Evolutionary conservation across 2,797 vertebrate species (phyloP).

Genomic region (Poecile montanus): DNA sequence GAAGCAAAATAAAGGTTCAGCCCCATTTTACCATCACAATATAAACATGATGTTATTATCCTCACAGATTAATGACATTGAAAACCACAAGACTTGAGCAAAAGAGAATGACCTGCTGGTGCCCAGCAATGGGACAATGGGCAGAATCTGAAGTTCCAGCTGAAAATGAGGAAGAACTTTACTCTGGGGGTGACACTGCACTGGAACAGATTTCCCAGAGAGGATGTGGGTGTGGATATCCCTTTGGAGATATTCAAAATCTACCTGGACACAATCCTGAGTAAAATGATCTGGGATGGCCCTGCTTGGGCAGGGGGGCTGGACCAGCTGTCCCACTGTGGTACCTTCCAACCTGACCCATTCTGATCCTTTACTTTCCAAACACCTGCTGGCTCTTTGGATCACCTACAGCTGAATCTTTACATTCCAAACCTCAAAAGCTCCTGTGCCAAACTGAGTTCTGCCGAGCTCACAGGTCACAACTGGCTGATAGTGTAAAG

Average conservation of each 20-base stretch:
- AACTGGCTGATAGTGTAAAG: neutral
- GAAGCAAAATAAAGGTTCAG: neutral
- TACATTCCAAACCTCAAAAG: neutral
- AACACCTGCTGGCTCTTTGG: neutral
- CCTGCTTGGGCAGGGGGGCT: neutral
- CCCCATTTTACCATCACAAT: neutral
- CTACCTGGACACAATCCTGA: neutral
- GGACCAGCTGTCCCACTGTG: too few species aligned
- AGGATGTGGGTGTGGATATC: too few species aligned
- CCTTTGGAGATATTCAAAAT: too few species aligned
- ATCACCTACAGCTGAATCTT: neutral
- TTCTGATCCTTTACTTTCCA: neutral
- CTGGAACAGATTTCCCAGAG: neutral
- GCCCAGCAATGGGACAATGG: accelerated
- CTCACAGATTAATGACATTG: neutral
- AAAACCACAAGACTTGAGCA: neutral
- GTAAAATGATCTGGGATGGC: too few species aligned
- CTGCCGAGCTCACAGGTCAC: neutral
- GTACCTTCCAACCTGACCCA: too few species aligned
- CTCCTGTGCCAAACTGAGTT: neutral
- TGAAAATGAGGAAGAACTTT: neutral
- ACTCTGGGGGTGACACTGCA: too few species aligned
- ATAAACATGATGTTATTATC: neutral
- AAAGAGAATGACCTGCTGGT: neutral
- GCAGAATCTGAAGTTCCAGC: neutral